A percentile compares a stretch with the other conserved stretches of the same genome.
These are phyloP conservation scores for Desoria tigrina DNA, from an alignment of 2,888 invertebrate species.

Conservation along the genomic window DNA sequence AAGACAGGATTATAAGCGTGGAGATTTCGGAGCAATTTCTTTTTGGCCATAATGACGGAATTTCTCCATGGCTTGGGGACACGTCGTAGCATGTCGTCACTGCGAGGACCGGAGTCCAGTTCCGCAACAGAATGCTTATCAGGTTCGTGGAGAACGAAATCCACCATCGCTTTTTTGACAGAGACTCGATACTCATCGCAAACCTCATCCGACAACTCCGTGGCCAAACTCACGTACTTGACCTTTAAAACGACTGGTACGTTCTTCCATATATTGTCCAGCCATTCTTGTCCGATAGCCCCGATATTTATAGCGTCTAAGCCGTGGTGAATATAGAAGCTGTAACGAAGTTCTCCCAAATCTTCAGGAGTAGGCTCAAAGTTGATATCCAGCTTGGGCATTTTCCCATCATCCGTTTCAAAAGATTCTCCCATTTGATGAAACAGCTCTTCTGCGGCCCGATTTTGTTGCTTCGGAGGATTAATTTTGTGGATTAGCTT, in stretches of 20 bases:
- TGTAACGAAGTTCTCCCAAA: conserved; percentile 66
- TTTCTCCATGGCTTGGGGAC: conserved; percentile 51
- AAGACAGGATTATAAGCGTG: conserved; percentile 50
- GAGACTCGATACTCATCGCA: conserved; percentile 82
- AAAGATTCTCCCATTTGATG: conserved; percentile 34
- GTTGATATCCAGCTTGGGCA: conserved; percentile 33
- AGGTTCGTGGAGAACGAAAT: conserved; percentile 84
- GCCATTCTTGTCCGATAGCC: conserved; percentile 73
- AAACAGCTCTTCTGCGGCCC: conserved; percentile 48
- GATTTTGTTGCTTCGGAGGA: conserved; percentile 56
- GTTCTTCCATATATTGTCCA: conserved; percentile 60
- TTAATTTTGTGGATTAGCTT: conserved; percentile 65
- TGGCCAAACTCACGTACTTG: conserved; percentile 55
- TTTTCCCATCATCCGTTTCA: conserved; percentile 33
- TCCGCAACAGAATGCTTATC: conserved; percentile 57
- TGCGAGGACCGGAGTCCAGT: conserved; percentile 41
- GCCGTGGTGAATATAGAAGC: conserved; percentile 86
- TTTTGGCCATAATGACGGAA: conserved; percentile 38
- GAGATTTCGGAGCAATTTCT: conserved; percentile 43
- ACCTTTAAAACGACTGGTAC: conserved; percentile 58
- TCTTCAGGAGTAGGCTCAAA: conserved; percentile 46
- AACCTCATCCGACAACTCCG: conserved; percentile 72
- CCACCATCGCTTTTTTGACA: conserved; percentile 87
- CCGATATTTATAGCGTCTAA: conserved; percentile 88
- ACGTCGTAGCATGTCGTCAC: conserved; percentile 42